Evolutionary conservation across 2,113 vertebrate species (phyloP), one percentile per base, ranked within the genome.

Genomic region (Craseonycteris thonglongyai): DNA sequence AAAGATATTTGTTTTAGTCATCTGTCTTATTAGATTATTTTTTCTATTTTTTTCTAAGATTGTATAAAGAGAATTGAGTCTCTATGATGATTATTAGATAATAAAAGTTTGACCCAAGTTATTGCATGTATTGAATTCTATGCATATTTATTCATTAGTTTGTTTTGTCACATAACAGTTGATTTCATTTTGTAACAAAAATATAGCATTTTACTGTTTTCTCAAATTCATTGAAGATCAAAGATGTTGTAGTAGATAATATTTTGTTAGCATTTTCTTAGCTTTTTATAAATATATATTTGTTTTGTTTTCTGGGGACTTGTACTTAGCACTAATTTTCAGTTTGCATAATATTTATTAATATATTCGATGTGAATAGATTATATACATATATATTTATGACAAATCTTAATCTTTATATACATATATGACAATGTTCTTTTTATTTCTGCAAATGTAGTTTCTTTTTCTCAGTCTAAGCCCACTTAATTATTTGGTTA

Each of bases 141-240:
- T 90, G 38, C 14, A 40, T 65, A 45, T 90, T 4, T 22, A 5
- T 66, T 16, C 33, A 30, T 94, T 79, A 38, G 21, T 93, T 93
- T 95, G 42, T 75, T 93, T 95, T 96, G 35, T 93, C 68, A 35
- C n/a, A 71, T 89, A 93, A 42, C 54, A 85, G 8, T 90, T 49
- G 12, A 76, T 56, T 58, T 8, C 16, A 58, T 76, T 94, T 96
- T 90, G 42, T 42, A 88, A 47, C 21, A 72, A 86, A 90, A 80
- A 54, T 40, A 24, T 6, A 74, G 38, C 40, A 80, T 90, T 71
- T 90, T 5, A n/a, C 42, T 59, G 56, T 90, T 93, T 95, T 96
- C 40, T 88, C 22, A 92, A 75, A 75, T 68, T 96, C 14, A 51
- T 18, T 94, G n/a, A 90, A 72, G 69, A 49, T 88, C 42, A 81